Conservation (phyloP, 2,113 vertebrate species). For the Cyrtonyx montezumae region DNA sequence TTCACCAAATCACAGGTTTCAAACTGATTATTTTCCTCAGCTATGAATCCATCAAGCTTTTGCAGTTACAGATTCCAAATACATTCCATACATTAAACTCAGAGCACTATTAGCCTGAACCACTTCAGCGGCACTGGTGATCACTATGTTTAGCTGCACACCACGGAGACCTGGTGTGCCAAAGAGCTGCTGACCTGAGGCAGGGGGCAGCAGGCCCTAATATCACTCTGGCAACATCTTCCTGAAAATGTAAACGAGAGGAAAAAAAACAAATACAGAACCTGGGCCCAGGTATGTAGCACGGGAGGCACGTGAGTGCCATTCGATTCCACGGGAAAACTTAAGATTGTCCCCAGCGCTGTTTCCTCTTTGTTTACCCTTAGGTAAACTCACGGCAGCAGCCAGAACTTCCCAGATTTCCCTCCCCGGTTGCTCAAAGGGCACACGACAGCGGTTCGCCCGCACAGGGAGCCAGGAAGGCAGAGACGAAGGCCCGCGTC, state of each 20-base stretch:
- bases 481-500: not conserved
- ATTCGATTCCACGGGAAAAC: not conserved
- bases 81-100: not conserved
- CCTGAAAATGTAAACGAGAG: not conserved
- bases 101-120: not conserved
- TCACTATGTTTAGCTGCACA: not conserved
- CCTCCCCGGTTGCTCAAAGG: not conserved
- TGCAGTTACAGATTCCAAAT: not conserved
- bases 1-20: not conserved
- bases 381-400: not conserved
- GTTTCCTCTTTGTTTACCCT: not conserved
- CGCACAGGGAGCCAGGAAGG: not conserved
- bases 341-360: not conserved
- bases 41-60: not conserved
- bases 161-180: not conserved
- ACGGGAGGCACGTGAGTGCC: accelerated
- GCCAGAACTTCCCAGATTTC: accelerated
- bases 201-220: not conserved
- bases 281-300: not conserved
- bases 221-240: not conserved
- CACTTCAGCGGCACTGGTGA: not conserved
- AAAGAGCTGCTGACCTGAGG: not conserved
- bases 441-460: not conserved
- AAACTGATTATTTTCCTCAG: not conserved
- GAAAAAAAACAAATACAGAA: not conserved